Percentiles rank a stretch among this genome's conserved stretches.
Conservation (phyloP, 2,888 invertebrate species). For the Noctua comes region DNA sequence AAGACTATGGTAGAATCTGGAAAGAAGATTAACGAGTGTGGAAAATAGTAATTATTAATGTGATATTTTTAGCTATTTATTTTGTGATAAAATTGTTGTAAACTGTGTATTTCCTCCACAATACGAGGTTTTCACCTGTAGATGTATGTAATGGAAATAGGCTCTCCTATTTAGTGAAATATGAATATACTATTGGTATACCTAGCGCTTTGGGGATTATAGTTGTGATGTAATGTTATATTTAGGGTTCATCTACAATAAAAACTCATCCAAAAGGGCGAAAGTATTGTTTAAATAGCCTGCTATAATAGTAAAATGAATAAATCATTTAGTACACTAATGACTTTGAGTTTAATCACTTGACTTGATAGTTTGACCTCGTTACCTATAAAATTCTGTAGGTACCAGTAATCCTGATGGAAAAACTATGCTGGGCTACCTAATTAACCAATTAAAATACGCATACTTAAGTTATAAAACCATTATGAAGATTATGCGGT, state of each 20-base stretch:
- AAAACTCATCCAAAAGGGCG: background rate
- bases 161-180: background rate
- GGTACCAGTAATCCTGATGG: background rate
- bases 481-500: background rate
- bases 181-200: background rate
- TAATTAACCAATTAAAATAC: background rate
- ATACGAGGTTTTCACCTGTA: background rate
- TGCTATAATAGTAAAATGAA: background rate
- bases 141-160: background rate
- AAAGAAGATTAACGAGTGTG: conserved; percentile 10
- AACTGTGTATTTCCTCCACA: background rate
- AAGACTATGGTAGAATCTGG: conserved; percentile 39
- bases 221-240: background rate
- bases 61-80: conserved; percentile 20
- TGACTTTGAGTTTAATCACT: conserved; percentile 4
- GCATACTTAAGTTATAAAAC: background rate
- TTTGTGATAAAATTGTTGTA: background rate
- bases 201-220: background rate
- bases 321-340: conserved; percentile 1
- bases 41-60: conserved; percentile 2
- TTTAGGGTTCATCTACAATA: background rate
- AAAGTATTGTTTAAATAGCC: background rate
- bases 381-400: background rate
- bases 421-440: background rate
- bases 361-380: background rate